Evolutionary conservation across 2,113 vertebrate genomes (phyloP).

Genomic region (Coptodon rendalli): DNA sequence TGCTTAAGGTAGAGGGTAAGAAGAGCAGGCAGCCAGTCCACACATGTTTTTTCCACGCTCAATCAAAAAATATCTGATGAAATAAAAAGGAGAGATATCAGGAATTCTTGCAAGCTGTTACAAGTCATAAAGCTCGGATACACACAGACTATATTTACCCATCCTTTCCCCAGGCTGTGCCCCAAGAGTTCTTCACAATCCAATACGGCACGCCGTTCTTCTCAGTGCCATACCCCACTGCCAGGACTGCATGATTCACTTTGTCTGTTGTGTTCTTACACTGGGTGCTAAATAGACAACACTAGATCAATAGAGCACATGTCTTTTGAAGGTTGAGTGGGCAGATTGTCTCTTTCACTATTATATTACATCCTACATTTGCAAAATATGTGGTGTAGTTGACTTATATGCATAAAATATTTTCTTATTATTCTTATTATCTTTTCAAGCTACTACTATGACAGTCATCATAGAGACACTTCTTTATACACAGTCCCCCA

Average conservation of each 20-base stretch:
- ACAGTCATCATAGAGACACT: not conserved
- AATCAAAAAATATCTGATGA: slow-evolving; percentile 82
- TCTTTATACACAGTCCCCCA: not conserved
- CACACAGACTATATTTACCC: slow-evolving; percentile 71
- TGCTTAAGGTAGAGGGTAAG: slow-evolving; percentile 75
- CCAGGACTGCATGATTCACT: slow-evolving; percentile 87
- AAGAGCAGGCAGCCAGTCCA: slow-evolving; percentile 82
- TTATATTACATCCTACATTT: not conserved
- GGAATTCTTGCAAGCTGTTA: not conserved
- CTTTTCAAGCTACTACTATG: not conserved
- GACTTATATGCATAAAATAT: not conserved
- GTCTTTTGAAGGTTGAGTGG: not conserved
- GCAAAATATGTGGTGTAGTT: not conserved
- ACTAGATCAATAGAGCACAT: not conserved
- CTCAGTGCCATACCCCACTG: slow-evolving; percentile 79
- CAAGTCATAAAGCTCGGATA: not conserved
- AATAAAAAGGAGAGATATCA: not conserved
- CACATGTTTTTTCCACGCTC: slow-evolving; percentile 87
- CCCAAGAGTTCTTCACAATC: slow-evolving; percentile 93
- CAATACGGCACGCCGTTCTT: slow-evolving; percentile 70
- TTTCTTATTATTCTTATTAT: no score
- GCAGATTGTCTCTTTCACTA: not conserved
- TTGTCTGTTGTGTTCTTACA: slow-evolving; percentile 80
- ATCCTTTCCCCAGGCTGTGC: slow-evolving; percentile 72
- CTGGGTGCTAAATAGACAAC: slow-evolving; percentile 56